These are phyloP conservation scores for Rachycentron canadum DNA, from an alignment of 2,797 vertebrate species.

Conservation along the genomic window DNA sequence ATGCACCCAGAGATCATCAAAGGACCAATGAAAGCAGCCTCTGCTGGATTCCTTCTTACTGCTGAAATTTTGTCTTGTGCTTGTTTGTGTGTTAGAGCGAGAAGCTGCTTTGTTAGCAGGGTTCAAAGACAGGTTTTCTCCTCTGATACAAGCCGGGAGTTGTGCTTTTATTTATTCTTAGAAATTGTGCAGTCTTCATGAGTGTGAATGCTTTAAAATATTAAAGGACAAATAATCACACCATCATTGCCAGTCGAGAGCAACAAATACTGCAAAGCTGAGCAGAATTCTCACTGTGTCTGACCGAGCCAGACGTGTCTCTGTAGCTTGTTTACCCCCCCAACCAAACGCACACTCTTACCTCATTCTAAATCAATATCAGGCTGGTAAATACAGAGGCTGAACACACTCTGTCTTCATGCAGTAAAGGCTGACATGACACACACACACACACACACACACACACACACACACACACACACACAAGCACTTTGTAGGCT, in stretches of 20 bases:
- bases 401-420: neutral
- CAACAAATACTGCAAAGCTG: neutral
- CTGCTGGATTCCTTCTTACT: slow-evolving; percentile 39
- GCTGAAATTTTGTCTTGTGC: slow-evolving; percentile 27
- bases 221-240: slow-evolving; percentile 30
- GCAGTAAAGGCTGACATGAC: slow-evolving; percentile 20
- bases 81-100: slow-evolving; percentile 20
- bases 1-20: slow-evolving; percentile 42
- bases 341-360: slow-evolving; percentile 1
- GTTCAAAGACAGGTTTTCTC: slow-evolving; percentile 61
- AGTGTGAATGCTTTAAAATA: slow-evolving; percentile 25
- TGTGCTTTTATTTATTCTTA: slow-evolving; percentile 38
- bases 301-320: neutral
- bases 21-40: slow-evolving; percentile 27
- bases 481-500: slow-evolving; percentile 5
- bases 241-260: neutral
- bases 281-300: neutral
- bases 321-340: neutral
- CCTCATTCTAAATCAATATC: slow-evolving; percentile 23
- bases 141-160: slow-evolving; percentile 43
- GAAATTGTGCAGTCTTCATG: slow-evolving; percentile 29
- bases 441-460: slow-evolving; percentile 34
- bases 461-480: slow-evolving; percentile 45
- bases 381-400: slow-evolving; percentile 18
- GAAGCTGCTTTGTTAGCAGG: slow-evolving; percentile 32